Evolutionary conservation across 2,113 vertebrate species (phyloP).

Genomic region (Ibidorhyncha struthersii): DNA sequence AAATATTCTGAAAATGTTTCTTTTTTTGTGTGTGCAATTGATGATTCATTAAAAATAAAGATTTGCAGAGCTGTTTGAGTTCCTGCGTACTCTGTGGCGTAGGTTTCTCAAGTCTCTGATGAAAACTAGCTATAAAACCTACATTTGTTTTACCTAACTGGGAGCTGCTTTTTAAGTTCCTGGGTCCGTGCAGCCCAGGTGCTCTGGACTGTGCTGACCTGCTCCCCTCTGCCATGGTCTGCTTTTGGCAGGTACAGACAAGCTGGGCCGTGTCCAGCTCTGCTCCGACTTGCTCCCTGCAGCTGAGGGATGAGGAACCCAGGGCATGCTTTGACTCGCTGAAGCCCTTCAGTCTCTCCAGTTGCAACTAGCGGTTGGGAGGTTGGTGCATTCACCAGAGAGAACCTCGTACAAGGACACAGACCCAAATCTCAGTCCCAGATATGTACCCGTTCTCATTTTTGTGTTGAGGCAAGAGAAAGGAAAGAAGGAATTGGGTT

Average conservation of each 20-base stretch:
- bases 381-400: rapidly evolving
- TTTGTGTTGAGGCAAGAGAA: background rate
- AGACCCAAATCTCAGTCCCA: background rate
- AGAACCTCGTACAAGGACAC: background rate
- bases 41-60: background rate
- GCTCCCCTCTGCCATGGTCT: background rate
- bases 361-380: background rate
- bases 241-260: background rate
- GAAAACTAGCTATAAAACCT: background rate
- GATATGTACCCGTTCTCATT: background rate
- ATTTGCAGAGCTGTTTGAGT: background rate
- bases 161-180: background rate
- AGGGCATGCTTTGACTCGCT: background rate
- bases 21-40: background rate
- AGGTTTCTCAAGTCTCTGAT: background rate
- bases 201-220: background rate
- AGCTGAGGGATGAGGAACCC: background rate
- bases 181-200: background rate
- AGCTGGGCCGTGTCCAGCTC: background rate
- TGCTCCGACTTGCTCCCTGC: background rate
- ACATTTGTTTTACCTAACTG: background rate
- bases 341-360: background rate
- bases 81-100: background rate
- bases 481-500: background rate
- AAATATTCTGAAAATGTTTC: background rate